Evolutionary conservation across 1,140 invertebrate genomes (phyloP).

Genomic region (Gryon sp.): DNA sequence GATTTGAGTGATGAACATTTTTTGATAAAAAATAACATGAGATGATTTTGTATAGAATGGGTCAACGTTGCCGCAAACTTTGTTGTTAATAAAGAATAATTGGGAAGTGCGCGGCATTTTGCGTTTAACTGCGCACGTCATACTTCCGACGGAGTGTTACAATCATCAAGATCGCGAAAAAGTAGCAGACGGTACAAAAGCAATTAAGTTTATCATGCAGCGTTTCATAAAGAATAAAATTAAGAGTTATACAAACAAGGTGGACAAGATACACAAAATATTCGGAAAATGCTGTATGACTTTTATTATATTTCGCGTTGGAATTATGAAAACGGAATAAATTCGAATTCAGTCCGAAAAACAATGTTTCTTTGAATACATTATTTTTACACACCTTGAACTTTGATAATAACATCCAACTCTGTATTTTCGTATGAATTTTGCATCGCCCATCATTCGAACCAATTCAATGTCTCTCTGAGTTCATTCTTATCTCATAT

Average conservation of each 20-base stretch:
- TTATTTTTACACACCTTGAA: slow-evolving; percentile 52
- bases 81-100: slow-evolving; percentile 70
- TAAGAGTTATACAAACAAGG: slow-evolving; percentile 64
- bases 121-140: slow-evolving; percentile 32
- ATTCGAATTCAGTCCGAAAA: slow-evolving; percentile 60
- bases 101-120: slow-evolving; percentile 44
- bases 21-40: background rate
- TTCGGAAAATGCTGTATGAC: slow-evolving; percentile 56
- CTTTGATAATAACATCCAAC: slow-evolving; percentile 46
- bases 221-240: slow-evolving; percentile 65
- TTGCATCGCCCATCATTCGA: slow-evolving; percentile 51
- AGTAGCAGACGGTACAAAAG: slow-evolving; percentile 57
- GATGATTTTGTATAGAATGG: slow-evolving; percentile 8
- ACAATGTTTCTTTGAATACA: slow-evolving; percentile 59
- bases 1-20: slow-evolving; percentile 28
- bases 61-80: slow-evolving; percentile 5
- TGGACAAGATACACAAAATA: slow-evolving; percentile 54
- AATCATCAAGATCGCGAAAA: slow-evolving; percentile 68
- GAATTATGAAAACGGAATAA: slow-evolving; percentile 61
- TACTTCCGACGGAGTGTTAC: slow-evolving; percentile 60
- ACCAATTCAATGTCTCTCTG: slow-evolving; percentile 48
- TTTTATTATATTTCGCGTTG: slow-evolving; percentile 58
- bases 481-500: slow-evolving; percentile 52
- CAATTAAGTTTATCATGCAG: slow-evolving; percentile 63
- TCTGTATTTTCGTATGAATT: slow-evolving; percentile 39